Percentiles rank a stretch among this genome's conserved stretches.
Evolutionary conservation across 35 echinoderm and acorn worm species (phyloP).

Genomic region (Hemicentrotus pulcherrimus): DNA sequence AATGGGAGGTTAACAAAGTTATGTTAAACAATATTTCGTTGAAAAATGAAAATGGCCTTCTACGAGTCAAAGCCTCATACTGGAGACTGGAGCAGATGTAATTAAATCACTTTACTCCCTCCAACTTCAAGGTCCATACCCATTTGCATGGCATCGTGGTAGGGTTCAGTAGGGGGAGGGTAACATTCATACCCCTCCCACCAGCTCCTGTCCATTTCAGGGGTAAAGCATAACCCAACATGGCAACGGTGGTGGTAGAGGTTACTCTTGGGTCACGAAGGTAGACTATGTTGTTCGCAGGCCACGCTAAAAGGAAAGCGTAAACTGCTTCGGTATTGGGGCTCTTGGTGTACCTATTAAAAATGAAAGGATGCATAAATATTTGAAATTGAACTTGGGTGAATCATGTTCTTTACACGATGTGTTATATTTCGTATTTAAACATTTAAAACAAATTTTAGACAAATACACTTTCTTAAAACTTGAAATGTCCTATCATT

Average conservation of each 20-base stretch:
- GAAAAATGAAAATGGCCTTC: too few species aligned
- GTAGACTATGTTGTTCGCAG: conserved; percentile 40
- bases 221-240: conserved; percentile 48
- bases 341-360: conserved; percentile 62
- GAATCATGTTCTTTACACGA: neutral
- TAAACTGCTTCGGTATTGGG: conserved; percentile 34
- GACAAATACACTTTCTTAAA: neutral
- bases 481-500: neutral
- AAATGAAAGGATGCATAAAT: neutral
- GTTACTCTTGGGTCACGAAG: conserved; percentile 46
- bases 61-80: too few species aligned
- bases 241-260: conserved; percentile 37
- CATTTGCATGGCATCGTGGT: conserved; percentile 59
- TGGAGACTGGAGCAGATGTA: too few species aligned
- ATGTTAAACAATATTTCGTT: too few species aligned
- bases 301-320: conserved; percentile 67
- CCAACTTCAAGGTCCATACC: conserved; percentile 67
- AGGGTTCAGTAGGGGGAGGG: conserved; percentile 28
- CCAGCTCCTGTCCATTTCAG: conserved; percentile 54
- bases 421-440: neutral
- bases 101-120: neutral
- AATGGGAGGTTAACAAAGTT: too few species aligned
- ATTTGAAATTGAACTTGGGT: too few species aligned
- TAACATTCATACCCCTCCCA: conserved; percentile 55
- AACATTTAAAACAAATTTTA: neutral